Conservation (phyloP, 1,140 invertebrate species). For the Diabrotica undecimpunctata region DNA sequence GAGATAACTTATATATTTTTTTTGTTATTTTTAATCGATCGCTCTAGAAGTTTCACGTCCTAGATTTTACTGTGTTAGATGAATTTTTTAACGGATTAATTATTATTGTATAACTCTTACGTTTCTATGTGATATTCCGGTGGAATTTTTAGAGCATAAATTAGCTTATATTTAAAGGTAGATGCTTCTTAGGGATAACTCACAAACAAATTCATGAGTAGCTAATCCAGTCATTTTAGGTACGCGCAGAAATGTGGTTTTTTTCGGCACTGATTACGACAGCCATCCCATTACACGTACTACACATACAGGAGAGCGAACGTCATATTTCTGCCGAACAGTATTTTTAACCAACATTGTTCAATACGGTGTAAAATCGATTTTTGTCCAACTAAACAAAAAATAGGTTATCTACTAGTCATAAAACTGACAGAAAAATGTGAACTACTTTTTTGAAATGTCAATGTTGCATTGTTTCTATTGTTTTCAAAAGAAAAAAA, state of each 20-base stretch:
- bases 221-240: background rate
- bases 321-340: background rate
- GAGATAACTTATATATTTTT: conserved; percentile 27
- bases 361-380: background rate
- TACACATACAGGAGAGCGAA: conserved; percentile 16
- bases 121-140: conserved; percentile 32
- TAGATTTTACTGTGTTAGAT: conserved; percentile 25
- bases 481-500: too few relatives aligned
- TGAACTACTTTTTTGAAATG: too few relatives aligned
- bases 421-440: too few relatives aligned
- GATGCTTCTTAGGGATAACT: conserved; percentile 23
- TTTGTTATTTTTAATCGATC: conserved; percentile 19
- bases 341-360: background rate
- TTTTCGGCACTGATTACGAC: background rate
- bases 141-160: conserved; percentile 24
- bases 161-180: conserved; percentile 19
- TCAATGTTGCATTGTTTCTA: too few relatives aligned
- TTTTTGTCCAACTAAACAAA: too few relatives aligned
- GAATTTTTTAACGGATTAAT: conserved; percentile 22
- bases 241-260: background rate
- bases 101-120: conserved; percentile 25
- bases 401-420: too few relatives aligned
- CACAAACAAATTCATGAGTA: background rate
- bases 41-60: conserved; percentile 26
- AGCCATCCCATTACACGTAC: background rate